Base-by-base conservation (phyloP, 2,888 invertebrate species). In the Platyscelio sp. region DNA sequence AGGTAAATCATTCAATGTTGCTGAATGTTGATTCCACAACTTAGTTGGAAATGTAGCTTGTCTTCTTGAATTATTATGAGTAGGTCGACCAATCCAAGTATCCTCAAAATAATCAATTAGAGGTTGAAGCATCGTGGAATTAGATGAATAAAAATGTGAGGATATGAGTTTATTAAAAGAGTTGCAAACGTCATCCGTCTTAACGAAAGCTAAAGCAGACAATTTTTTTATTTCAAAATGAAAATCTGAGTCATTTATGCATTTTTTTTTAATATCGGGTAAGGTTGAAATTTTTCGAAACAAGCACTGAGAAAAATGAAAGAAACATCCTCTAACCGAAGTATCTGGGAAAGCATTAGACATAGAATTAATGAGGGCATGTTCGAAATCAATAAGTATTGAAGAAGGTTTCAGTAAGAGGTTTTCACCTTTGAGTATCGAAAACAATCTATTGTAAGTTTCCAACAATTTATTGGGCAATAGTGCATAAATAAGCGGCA, bases 271-370 rank as follows among this genome's bases (percentile, higher is more conserved):
- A 27, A 76, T 20, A 11, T 68, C 67, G 13, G 61, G 71, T 54
- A 56, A 63, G 6, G 24, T 56, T 11, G 22, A 38, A 24, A 70
- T 79, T 20, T 75, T 20, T 40, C 82, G 68, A 75, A 78, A 85
- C 20, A 85, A 18, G 20, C 74, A 65, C 40, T 85, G 72, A 2
- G 40, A 60, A 38, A 81, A 68, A 63, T 85, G 70, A 63, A 81
- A 81, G 20, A 68, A 70, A 38, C 77, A 81, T 15, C 63, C 77
- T 46, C 38, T 68, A 13, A 68, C 27, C 9, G 27, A 22, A 20
- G 65, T 11, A 18, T 27, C 3, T 2, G 46, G 49, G 24, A 60
- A 68, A 40, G n/a, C 58, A 4, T 61, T 24, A n/a, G n/a, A 18
- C 24, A 38, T 6, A 24, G 46, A 46, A n/a, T 65, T 65, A 13